These are phyloP conservation scores for Coptodon rendalli DNA, from an alignment of 2,113 vertebrate species.

Conservation along the genomic window DNA sequence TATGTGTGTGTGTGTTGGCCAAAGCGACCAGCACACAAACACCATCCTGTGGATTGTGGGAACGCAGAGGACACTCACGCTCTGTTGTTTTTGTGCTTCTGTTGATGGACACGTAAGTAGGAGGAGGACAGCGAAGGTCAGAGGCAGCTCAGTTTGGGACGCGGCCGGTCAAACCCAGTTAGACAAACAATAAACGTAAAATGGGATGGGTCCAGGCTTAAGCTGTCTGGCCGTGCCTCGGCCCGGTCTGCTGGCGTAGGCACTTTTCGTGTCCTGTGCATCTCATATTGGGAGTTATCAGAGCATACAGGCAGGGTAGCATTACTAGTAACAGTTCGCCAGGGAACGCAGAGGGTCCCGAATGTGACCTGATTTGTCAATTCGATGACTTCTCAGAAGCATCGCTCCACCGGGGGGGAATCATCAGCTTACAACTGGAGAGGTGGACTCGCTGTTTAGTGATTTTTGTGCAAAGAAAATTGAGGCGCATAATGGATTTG, in stretches of 20 bases:
- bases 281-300: slow-evolving; percentile 47
- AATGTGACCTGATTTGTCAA: slow-evolving; percentile 51
- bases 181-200: slow-evolving; percentile 36
- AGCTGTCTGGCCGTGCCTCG: slow-evolving; percentile 47
- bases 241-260: slow-evolving; percentile 54
- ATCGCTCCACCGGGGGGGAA: neutral
- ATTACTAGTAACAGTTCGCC: slow-evolving; percentile 7
- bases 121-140: slow-evolving; percentile 33
- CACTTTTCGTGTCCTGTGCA: slow-evolving; percentile 40
- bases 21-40: neutral
- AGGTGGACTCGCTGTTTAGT: neutral
- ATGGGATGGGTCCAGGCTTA: slow-evolving; percentile 45
- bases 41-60: neutral
- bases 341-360: slow-evolving; percentile 20
- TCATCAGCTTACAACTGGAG: neutral
- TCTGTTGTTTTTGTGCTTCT: slow-evolving; percentile 7
- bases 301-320: slow-evolving; percentile 30
- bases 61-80: neutral
- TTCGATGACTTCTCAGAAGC: slow-evolving; percentile 27
- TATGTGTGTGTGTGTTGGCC: neutral
- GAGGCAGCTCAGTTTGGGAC: slow-evolving; percentile 16
- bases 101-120: slow-evolving; percentile 9
- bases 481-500: slow-evolving; percentile 21
- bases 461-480: slow-evolving; percentile 6
- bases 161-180: slow-evolving; percentile 18